Conservation (phyloP, 1,140 invertebrate genomes). For the Meloidogyne chitwoodi region DNA sequence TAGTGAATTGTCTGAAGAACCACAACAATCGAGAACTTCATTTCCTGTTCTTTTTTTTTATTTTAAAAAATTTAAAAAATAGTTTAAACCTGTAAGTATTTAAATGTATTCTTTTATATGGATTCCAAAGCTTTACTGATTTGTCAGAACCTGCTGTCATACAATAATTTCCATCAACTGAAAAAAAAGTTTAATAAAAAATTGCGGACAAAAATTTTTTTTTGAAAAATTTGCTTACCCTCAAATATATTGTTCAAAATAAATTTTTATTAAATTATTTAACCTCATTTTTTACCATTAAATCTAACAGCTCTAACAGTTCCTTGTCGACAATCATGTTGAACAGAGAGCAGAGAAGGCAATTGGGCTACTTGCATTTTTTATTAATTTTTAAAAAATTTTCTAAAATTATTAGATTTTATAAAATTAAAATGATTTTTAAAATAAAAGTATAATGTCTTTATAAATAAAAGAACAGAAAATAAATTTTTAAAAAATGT, state of each 20-base stretch:
- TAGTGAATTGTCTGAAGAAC: slow-evolving; percentile 39
- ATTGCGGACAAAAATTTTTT: background rate
- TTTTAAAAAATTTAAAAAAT: background rate
- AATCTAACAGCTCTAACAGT: slow-evolving; percentile 39
- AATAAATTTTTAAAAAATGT: too few relatives aligned
- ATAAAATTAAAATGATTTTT: too few relatives aligned
- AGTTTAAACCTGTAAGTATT: slow-evolving; percentile 26
- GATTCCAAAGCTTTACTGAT: slow-evolving; percentile 40
- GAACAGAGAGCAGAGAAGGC: slow-evolving; percentile 23
- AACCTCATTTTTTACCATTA: slow-evolving; percentile 15
- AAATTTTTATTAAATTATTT: background rate
- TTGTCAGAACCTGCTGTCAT: slow-evolving; percentile 42
- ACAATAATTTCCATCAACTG: slow-evolving; percentile 45
- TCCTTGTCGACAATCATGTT: slow-evolving; percentile 44
- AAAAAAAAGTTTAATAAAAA: slow-evolving; percentile 12
- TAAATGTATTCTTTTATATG: slow-evolving; percentile 30
- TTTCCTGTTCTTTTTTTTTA: slow-evolving; percentile 1
- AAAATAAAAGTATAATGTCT: too few relatives aligned
- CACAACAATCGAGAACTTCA: slow-evolving; percentile 34
- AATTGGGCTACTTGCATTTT: background rate
- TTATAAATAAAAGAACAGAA: too few relatives aligned
- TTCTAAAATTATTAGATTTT: too few relatives aligned
- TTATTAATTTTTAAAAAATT: background rate
- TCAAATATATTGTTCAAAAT: too few relatives aligned
- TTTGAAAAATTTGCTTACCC: background rate